A percentile compares a stretch with the other conserved stretches of the same genome.
These are phyloP conservation scores for Poeciliopsis retropinna DNA, from an alignment of 2,113 vertebrate species.

Conservation along the genomic window DNA sequence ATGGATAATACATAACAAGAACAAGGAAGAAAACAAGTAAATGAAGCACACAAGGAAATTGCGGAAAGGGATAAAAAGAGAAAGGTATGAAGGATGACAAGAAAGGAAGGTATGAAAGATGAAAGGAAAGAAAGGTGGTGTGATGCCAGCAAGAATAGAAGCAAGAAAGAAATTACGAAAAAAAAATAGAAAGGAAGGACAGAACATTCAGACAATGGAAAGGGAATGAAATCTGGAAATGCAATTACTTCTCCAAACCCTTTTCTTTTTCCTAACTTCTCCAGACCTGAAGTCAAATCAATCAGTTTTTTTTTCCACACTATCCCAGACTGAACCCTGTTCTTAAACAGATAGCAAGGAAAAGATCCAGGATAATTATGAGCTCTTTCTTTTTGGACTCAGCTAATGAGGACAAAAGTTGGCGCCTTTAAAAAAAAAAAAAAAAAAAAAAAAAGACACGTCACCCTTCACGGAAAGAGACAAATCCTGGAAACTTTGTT, in stretches of 20 bases:
- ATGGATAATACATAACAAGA: not conserved
- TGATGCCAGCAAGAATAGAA: not conserved
- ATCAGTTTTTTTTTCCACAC: not conserved
- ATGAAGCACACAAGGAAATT: not conserved
- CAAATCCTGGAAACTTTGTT: constrained; percentile 53
- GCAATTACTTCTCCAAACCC: not conserved
- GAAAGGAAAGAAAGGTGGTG: not conserved
- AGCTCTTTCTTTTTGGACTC: constrained; percentile 9
- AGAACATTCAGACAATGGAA: not conserved
- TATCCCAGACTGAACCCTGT: not conserved
- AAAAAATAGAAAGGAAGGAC: not conserved
- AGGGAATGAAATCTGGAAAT: not conserved
- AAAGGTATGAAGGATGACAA: not conserved
- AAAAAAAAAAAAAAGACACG: constrained; percentile 1
- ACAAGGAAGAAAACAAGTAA: not conserved
- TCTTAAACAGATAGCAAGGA: constrained; percentile 2
- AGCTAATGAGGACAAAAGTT: constrained; percentile 29
- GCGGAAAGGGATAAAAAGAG: not conserved
- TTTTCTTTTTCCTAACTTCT: not conserved
- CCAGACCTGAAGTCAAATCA: not conserved
- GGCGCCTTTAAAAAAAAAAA: constrained; percentile 5
- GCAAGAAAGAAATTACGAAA: not conserved
- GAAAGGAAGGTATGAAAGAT: not conserved
- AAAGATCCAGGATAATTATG: constrained; percentile 15
- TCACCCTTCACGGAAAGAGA: constrained; percentile 41